A percentile compares a stretch with the other conserved stretches of the same genome.
Conservation (phyloP, 2,113 vertebrate genomes). For the Dasyprocta punctata region DNA sequence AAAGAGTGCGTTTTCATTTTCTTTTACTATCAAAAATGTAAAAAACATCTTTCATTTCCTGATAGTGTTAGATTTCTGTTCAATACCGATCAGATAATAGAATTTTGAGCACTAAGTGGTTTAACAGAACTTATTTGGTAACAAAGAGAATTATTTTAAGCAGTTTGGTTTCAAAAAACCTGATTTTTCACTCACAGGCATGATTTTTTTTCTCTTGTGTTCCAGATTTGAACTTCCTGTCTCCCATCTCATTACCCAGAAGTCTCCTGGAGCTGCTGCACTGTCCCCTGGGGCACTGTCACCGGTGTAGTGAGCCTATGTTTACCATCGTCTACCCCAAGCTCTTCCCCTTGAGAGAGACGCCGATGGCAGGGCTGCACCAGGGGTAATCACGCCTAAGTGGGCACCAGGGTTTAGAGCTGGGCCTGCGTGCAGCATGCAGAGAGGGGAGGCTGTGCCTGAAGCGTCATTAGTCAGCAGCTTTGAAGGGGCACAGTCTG, state of each 20-base stretch:
- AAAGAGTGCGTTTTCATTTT: slow-evolving; percentile 50
- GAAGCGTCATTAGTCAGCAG: neutral
- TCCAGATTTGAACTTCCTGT: slow-evolving; percentile 90
- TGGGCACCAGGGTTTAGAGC: slow-evolving; percentile 72
- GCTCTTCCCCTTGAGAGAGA: slow-evolving; percentile 95
- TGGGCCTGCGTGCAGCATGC: neutral
- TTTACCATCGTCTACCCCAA: slow-evolving; percentile 98
- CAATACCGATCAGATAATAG: slow-evolving; percentile 19
- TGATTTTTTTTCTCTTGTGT: slow-evolving; percentile 69
- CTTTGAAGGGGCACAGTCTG: neutral
- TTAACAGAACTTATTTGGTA: slow-evolving; percentile 36
- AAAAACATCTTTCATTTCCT: slow-evolving; percentile 62
- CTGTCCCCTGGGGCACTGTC: slow-evolving; percentile 97
- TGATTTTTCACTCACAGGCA: neutral
- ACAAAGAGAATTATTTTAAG: slow-evolving; percentile 26
- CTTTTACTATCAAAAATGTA: slow-evolving; percentile 56
- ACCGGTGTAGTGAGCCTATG: slow-evolving; percentile 97
- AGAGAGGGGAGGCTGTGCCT: neutral
- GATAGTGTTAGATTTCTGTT: slow-evolving; percentile 59
- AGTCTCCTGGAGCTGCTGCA: slow-evolving; percentile 93
- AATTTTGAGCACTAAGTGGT: slow-evolving; percentile 30
- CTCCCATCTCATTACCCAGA: slow-evolving; percentile 92
- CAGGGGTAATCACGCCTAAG: slow-evolving; percentile 90
- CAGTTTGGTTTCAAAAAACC: neutral
- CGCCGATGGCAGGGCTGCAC: slow-evolving; percentile 95